Conservation (phyloP, 2,113 vertebrate genomes). For the Sisor rabdophorus region DNA sequence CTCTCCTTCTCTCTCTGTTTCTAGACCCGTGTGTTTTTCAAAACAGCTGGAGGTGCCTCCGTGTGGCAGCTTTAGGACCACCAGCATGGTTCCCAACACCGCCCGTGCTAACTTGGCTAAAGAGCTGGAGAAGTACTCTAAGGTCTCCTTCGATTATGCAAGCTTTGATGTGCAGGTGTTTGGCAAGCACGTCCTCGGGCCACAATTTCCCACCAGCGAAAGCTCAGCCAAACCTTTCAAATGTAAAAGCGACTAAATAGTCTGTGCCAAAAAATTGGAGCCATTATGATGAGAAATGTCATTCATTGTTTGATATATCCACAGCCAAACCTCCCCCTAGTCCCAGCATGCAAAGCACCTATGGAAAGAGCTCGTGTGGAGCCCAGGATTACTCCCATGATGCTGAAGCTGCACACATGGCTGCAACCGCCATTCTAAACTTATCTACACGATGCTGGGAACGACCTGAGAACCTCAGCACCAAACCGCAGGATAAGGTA, state of each 20-base stretch:
- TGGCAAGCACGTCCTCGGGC: slow-evolving; percentile 95
- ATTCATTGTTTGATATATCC: slow-evolving; percentile 11
- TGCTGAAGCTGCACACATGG: slow-evolving; percentile 96
- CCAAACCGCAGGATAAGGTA: slow-evolving; percentile 87
- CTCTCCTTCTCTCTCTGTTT: slow-evolving; percentile 1
- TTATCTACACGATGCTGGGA: slow-evolving; percentile 98
- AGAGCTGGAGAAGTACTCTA: slow-evolving; percentile 99
- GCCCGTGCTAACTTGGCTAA: slow-evolving; percentile 95
- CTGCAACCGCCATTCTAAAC: slow-evolving; percentile 95
- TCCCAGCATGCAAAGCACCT: slow-evolving; percentile 78
- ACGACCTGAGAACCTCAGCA: slow-evolving; percentile 95
- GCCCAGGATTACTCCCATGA: slow-evolving; percentile 92
- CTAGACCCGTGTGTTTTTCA: slow-evolving; percentile 97
- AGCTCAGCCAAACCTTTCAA: slow-evolving; percentile 99
- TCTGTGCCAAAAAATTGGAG: neutral
- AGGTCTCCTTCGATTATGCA: slow-evolving; percentile 99
- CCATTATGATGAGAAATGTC: neutral
- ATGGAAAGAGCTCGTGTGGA: slow-evolving; percentile 77
- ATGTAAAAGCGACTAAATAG: slow-evolving; percentile 74
- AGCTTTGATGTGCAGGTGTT: slow-evolving; percentile 99
- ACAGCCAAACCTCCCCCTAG: slow-evolving; percentile 82
- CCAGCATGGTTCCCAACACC: slow-evolving; percentile 82
- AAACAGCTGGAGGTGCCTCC: slow-evolving; percentile 96
- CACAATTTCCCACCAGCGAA: slow-evolving; percentile 97
- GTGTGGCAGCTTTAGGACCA: slow-evolving; percentile 82